Base-by-base conservation (phyloP, 2,888 invertebrate species). In the Leptinotarsa haldemani region DNA sequence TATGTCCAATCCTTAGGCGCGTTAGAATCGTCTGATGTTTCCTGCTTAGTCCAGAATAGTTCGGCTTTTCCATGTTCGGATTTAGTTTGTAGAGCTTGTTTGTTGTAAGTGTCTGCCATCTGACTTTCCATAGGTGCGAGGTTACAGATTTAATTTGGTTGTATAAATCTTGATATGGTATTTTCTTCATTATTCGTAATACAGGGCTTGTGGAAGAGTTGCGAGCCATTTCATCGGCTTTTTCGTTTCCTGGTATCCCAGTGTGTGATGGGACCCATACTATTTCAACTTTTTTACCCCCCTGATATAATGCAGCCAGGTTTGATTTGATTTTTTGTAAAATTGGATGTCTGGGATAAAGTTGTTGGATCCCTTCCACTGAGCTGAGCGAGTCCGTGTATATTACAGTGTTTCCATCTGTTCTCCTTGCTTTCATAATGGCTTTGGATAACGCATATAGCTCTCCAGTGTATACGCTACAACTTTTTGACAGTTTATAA, bases 81-180 rank as follows among this genome's bases (percentile, higher is more conserved):
- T 61, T 61, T 20, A 61, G 20, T 20, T 61, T 30, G 30, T 61
- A 61, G 15, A 61, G 61, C 30, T 61, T 61, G 61, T 61, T 61
- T 20, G 20, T 20, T 25, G 20, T 61, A 22, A 25, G n/a, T 20
- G 20, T 25, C 15, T 61, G 61, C 61, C 61, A 61, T 22, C 61
- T 61, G 20, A 25, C 15, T 20, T 30, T 61, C 61, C 61, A 61
- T 61, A 16, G 5, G 22, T 61, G 20, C 5, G 20, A 20, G 22
- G 30, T 61, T 25, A 61, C 30, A 15, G 15, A 15, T 61, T 22
- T n/a, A 61, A 61, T 61, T 61, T 61, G 22, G 20, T 20, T 20
- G 61, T 61, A 61, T 61, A 61, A 61, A 30, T 61, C 61, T 61
- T 15, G 22, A 22, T 61, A 20, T 25, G 61, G 61, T 61, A 61